Evolutionary conservation across 37 sponge, comb jelly and placozoan species (phyloP).

Genomic region (Crambe crambe): DNA sequence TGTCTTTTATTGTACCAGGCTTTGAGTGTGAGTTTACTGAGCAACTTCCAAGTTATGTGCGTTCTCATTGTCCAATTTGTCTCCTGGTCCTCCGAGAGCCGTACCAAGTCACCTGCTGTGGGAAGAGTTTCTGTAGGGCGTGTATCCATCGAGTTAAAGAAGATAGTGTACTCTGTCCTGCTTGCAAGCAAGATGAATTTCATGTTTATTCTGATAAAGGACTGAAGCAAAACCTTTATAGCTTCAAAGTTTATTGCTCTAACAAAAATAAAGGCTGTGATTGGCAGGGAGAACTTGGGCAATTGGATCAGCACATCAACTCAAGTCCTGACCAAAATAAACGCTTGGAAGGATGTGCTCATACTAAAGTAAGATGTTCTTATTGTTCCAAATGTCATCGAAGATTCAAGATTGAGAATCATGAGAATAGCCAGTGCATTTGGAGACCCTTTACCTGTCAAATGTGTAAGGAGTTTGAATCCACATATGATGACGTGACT

Average conservation of each 20-base stretch:
- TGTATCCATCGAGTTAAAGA: conserved; percentile 11
- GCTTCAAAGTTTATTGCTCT: conserved; percentile 4
- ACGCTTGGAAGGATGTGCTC: conserved; percentile 2
- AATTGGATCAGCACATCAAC: conserved; percentile 18
- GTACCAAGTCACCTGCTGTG: conserved; percentile 37
- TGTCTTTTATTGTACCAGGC: neutral
- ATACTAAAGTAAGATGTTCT: conserved; percentile 9
- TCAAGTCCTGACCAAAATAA: neutral
- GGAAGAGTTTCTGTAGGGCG: conserved; percentile 25
- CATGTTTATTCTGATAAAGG: conserved; percentile 9
- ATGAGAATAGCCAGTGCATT: conserved; percentile 1
- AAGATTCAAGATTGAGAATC: conserved; percentile 1
- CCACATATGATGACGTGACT: conserved; percentile 21
- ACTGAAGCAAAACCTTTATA: conserved; percentile 5
- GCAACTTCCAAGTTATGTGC: neutral
- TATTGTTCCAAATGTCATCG: conserved; percentile 7
- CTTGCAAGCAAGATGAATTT: conserved; percentile 17
- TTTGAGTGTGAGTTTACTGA: conserved; percentile 3
- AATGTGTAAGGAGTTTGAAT: conserved; percentile 15
- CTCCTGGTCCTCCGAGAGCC: conserved; percentile 32
- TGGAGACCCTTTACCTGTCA: conserved; percentile 28
- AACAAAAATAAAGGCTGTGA: conserved; percentile 26
- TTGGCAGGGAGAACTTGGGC: conserved; percentile 38
- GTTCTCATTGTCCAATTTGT: conserved; percentile 28
- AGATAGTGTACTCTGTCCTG: conserved; percentile 15